Evolutionary conservation across 2,797 vertebrate genomes (phyloP).

Genomic region (Passerculus sandwichensis): DNA sequence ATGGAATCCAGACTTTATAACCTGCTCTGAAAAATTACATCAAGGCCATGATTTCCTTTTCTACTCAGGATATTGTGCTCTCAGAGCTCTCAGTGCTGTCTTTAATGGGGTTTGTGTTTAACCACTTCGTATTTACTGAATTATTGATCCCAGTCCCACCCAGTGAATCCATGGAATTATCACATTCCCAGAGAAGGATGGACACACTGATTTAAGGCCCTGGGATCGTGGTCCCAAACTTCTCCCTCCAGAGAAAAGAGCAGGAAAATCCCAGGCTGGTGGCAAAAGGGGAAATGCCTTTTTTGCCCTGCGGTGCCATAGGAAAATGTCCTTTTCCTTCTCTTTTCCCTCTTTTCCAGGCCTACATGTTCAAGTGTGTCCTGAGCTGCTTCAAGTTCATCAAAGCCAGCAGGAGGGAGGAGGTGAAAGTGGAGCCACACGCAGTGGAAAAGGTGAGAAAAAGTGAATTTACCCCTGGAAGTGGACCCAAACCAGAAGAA

Average conservation of each 20-base stretch:
- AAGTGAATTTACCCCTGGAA: neutral
- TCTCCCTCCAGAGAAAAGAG: neutral
- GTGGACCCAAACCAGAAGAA: neutral
- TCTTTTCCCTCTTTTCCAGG: constrained; percentile 37
- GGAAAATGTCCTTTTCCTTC: neutral
- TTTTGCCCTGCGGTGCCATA: neutral
- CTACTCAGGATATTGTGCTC: too few relatives aligned
- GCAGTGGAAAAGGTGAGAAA: constrained; percentile 64
- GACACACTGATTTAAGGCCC: neutral
- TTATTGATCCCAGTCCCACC: neutral
- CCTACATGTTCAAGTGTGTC: constrained; percentile 78
- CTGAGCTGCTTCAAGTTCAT: constrained; percentile 73
- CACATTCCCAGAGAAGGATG: neutral
- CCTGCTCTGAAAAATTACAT: neutral
- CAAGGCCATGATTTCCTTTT: neutral
- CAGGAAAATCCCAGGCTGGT: neutral
- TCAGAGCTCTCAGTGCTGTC: neutral
- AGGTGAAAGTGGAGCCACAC: neutral
- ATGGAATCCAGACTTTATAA: neutral
- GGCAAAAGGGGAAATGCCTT: neutral
- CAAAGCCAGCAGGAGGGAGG: constrained; percentile 30
- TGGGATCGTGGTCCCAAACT: neutral
- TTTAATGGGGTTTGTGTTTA: neutral
- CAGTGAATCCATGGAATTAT: neutral
- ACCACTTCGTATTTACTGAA: neutral